Evolutionary conservation across 2,797 vertebrate genomes (phyloP), one percentile per base, ranked within the genome.

Genomic region (Ammospiza maritima): DNA sequence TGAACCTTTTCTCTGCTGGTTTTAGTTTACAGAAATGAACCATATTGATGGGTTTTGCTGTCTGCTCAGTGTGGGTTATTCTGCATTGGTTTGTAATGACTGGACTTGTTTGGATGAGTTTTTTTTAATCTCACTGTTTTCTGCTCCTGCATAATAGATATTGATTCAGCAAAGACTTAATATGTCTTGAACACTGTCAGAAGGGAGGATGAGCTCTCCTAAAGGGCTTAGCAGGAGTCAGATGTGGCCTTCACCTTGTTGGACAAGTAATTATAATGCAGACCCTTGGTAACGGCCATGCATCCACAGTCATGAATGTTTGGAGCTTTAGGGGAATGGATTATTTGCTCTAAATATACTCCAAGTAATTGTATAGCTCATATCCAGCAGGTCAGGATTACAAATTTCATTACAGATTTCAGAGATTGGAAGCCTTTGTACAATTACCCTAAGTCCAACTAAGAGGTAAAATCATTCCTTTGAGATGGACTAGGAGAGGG

Each of bases 321-420:
- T 94, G 94, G 94, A 95, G 92, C 96, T 98, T 97, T 97, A 95
- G 56, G 57, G 96, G 54, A 97, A 74, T 97, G 97, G 97, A 98
- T 98, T 98, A 98, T 97, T 98, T 95, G 95, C 96, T 97, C 79
- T 95, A 94, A 95, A 96, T 96, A 97, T 93, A 96, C 67, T 96
- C 78, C 50, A 95, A 98, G 98, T 98, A 98, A 98, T 98, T 98
- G 97, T 98, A 97, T 56, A 96, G 96, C 96, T 98, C 98, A 96
- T 98, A 98, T 98, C 98, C 97, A 95, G 96, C 97, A 98, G 97
- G 97, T 97, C 97, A 87, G 97, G 97, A 98, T 98, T 98, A 98
- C 96, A 95, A 94, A 98, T 98, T 98, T 98, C 97, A 98, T 98
- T 98, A 98, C 58, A 93, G 96, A 98, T 98, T 98, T 97, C 87